A percentile compares a stretch with the other conserved stretches of the same genome.
Evolutionary conservation across 2,888 invertebrate species (phyloP).

Genomic region (Oxyteleia sp.): DNA sequence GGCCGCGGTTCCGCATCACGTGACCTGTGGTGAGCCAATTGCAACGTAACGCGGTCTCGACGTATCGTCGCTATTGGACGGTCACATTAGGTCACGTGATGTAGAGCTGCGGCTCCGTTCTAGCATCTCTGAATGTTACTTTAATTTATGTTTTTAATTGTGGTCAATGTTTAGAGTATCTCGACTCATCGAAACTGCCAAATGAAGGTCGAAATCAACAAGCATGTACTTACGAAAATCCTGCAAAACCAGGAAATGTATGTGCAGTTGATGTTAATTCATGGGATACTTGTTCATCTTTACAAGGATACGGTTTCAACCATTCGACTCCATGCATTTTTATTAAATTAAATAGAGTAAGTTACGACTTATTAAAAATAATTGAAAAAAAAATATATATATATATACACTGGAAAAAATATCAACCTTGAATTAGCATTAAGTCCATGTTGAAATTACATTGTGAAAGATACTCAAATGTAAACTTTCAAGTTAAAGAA

Average conservation of each 20-base stretch:
- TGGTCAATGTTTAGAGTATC: slow-evolving; percentile 85
- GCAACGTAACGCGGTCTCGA: too few relatives aligned
- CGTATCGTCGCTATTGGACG: too few relatives aligned
- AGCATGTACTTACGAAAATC: slow-evolving; percentile 89
- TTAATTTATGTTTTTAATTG: neutral
- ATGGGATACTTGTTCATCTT: slow-evolving; percentile 88
- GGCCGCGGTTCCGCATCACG: too few relatives aligned
- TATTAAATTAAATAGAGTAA: slow-evolving; percentile 94
- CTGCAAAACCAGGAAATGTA: slow-evolving; percentile 87
- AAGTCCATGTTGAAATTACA: too few relatives aligned
- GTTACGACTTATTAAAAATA: neutral
- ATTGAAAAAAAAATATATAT: too few relatives aligned
- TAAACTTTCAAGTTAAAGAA: too few relatives aligned
- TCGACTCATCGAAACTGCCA: slow-evolving; percentile 83
- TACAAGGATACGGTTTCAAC: slow-evolving; percentile 91
- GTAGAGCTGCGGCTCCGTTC: too few relatives aligned
- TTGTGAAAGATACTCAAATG: too few relatives aligned
- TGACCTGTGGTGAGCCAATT: too few relatives aligned
- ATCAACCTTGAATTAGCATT: too few relatives aligned
- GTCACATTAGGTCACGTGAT: too few relatives aligned
- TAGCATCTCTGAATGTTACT: neutral
- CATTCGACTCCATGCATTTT: slow-evolving; percentile 94
- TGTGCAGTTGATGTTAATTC: slow-evolving; percentile 88
- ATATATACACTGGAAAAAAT: too few relatives aligned
- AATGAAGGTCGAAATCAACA: slow-evolving; percentile 88